Percentiles rank a stretch among this genome's conserved stretches.
Conservation (phyloP, 92 coral and sea anemone species). For the Bergia sp. region DNA sequence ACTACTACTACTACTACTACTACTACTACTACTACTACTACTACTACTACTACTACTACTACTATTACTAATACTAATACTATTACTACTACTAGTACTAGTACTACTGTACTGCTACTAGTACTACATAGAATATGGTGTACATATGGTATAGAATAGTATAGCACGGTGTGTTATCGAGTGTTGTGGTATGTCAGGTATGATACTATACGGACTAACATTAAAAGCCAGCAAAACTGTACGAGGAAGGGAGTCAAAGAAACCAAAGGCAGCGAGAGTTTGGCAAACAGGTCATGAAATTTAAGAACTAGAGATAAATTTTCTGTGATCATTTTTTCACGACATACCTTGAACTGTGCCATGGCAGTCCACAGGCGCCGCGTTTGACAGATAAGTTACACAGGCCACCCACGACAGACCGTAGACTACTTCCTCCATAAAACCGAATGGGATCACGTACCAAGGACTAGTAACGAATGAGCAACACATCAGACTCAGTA, state of each 20-base stretch:
- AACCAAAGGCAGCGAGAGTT: background rate
- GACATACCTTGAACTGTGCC: constrained; percentile 82
- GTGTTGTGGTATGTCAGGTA: background rate
- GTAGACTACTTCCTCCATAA: constrained; percentile 73
- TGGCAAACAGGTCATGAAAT: background rate
- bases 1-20: too few species aligned
- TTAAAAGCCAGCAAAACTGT: too few species aligned
- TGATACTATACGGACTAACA: background rate
- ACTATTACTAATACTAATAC: too few species aligned
- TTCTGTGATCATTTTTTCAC: background rate
- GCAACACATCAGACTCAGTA: constrained; percentile 70
- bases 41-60: too few species aligned
- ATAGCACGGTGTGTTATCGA: background rate
- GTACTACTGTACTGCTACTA: background rate
- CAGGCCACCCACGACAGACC: constrained; percentile 80
- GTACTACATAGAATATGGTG: background rate
- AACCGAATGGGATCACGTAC: constrained; percentile 80
- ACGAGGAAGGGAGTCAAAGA: too few species aligned
- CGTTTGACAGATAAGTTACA: constrained; percentile 73
- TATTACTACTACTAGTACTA: too few species aligned
- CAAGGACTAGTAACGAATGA: constrained; percentile 80
- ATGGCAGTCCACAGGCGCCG: constrained; percentile 74
- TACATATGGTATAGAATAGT: background rate
- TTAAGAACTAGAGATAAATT: background rate
- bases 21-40: too few species aligned